Conservation (phyloP, 2,113 vertebrate genomes). For the Dermatemys mawii region DNA sequence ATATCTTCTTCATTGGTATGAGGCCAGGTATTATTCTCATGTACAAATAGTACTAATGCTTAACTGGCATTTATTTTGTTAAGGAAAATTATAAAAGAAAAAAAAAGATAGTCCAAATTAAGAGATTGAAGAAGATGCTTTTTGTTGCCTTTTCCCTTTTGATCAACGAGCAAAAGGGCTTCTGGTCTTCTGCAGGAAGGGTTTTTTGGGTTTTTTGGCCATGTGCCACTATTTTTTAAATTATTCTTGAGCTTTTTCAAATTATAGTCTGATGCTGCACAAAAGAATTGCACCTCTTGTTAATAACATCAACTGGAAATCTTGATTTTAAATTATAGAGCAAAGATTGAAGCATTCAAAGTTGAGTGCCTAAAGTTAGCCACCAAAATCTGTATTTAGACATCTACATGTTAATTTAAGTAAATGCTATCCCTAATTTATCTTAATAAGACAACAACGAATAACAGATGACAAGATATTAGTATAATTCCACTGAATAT, state of each 20-base stretch:
- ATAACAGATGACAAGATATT: background rate
- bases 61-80: background rate
- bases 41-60: background rate
- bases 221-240: background rate
- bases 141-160: background rate
- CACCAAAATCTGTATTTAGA: background rate
- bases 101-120: background rate
- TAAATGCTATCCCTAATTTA: background rate
- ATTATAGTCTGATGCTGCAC: background rate
- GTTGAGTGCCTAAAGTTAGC: background rate
- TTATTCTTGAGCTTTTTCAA: slow-evolving; percentile 36
- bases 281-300: slow-evolving; percentile 15
- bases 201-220: background rate
- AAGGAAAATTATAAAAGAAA: background rate
- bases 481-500: background rate
- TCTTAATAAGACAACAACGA: background rate
- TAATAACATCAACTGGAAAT: background rate
- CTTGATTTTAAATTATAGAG: background rate
- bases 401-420: background rate
- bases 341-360: background rate
- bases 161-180: background rate
- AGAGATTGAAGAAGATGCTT: background rate
- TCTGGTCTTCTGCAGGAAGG: background rate
- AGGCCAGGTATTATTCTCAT: background rate
- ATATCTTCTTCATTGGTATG: background rate